Evolutionary conservation across 2,888 invertebrate species (phyloP).

Genomic region (Oscheius sp.): DNA sequence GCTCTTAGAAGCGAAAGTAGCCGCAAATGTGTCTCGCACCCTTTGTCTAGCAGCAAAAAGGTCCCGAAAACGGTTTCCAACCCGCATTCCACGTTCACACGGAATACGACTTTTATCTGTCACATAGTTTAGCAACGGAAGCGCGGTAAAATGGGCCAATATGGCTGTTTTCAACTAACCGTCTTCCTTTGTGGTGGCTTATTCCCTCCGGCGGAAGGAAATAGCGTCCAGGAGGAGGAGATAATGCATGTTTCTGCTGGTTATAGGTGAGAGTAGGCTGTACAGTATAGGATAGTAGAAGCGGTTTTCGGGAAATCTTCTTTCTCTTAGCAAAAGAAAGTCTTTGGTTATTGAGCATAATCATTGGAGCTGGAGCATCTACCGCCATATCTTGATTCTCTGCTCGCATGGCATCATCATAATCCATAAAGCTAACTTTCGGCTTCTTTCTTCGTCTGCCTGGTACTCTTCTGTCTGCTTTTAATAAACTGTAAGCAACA

Average conservation of each 20-base stretch:
- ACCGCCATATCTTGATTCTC: slow-evolving; percentile 1
- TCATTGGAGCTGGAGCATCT: slow-evolving; percentile 5
- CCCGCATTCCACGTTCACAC: slow-evolving; percentile 2
- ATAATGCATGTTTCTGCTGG: background rate
- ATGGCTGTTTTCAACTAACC: too few species aligned
- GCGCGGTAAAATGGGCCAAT: too few species aligned
- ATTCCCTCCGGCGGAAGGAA: background rate
- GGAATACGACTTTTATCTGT: too few species aligned
- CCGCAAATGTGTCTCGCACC: slow-evolving; percentile 20
- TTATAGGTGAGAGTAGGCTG: too few species aligned
- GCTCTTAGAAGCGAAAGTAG: background rate
- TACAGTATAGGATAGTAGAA: background rate
- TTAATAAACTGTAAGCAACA: slow-evolving; percentile 4
- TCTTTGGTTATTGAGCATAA: background rate
- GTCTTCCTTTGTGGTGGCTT: background rate
- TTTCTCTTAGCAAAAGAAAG: background rate
- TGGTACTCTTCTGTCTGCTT: background rate
- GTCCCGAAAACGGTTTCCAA: background rate
- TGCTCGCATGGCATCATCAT: background rate
- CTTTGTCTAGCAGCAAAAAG: slow-evolving; percentile 13
- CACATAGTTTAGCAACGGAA: too few species aligned
- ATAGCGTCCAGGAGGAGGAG: background rate
- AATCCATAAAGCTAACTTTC: slow-evolving; percentile 7
- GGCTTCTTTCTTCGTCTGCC: slow-evolving; percentile 12
- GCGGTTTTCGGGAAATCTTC: background rate